phyloP scores from a whole-genome alignment of 2,888 invertebrate genomes.

The Odiellus spinosus region DNA sequence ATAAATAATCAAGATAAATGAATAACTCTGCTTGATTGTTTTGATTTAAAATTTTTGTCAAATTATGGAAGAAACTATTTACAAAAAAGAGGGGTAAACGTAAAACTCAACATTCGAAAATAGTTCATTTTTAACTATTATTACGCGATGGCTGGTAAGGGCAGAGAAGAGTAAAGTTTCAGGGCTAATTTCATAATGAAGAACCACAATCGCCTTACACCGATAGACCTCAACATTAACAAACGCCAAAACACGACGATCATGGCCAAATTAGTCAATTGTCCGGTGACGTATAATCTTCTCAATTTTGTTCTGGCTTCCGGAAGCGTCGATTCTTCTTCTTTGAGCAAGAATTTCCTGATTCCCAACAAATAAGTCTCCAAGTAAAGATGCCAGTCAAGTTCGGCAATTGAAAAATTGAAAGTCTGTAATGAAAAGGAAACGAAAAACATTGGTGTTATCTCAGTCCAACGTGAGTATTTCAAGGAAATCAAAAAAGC shows the following conservation, averaged over 20 bases:
- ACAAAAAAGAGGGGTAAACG: too few relatives aligned
- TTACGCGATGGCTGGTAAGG: too few relatives aligned
- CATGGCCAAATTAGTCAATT: neutral
- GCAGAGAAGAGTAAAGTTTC: too few relatives aligned
- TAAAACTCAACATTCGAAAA: too few relatives aligned
- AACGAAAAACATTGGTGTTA: neutral
- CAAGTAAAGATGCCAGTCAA: constrained; percentile 27
- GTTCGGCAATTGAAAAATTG: constrained; percentile 52
- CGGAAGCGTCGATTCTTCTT: constrained; percentile 17
- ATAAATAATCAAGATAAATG: too few relatives aligned
- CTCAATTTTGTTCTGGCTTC: constrained; percentile 18
- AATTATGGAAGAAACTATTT: too few relatives aligned
- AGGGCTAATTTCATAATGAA: too few relatives aligned
- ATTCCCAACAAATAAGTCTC: constrained; percentile 18
- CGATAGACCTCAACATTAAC: neutral
- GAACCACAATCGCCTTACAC: neutral
- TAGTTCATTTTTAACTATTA: too few relatives aligned
- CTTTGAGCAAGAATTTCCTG: constrained; percentile 21
- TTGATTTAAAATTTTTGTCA: too few relatives aligned
- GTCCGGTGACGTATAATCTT: constrained; percentile 8
- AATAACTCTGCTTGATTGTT: too few relatives aligned
- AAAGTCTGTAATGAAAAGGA: constrained; percentile 35
- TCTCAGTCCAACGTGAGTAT: too few relatives aligned
- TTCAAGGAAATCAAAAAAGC: too few relatives aligned
- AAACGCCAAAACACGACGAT: neutral